These are phyloP conservation scores for Dolichoris vasculosae DNA, from an alignment of 1,140 invertebrate species.

Conservation along the genomic window DNA sequence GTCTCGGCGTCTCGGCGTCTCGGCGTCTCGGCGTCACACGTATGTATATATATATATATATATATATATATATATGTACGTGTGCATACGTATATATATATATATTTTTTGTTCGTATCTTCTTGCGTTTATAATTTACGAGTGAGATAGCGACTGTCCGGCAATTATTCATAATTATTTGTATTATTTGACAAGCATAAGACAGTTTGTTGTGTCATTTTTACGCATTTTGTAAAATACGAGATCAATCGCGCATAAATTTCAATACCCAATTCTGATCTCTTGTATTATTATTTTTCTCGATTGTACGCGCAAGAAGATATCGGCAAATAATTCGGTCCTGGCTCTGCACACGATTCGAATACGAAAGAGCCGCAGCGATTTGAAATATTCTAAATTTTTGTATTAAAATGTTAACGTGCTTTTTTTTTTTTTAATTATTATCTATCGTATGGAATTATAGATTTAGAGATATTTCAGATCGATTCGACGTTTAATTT, in stretches of 20 bases:
- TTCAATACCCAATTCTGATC: not conserved
- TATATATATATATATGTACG: too few species aligned
- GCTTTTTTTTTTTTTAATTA: too few species aligned
- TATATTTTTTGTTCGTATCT: not conserved
- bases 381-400: not conserved
- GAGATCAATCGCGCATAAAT: not conserved
- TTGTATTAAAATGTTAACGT: not conserved
- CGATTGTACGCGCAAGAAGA: slow-evolving; percentile 6
- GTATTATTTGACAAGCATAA: not conserved
- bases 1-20: too few species aligned
- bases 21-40: too few species aligned
- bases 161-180: not conserved
- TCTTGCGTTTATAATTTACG: slow-evolving; percentile 24
- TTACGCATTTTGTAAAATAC: not conserved
- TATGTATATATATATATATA: too few species aligned
- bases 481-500: not conserved
- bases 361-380: not conserved
- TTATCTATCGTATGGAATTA: not conserved
- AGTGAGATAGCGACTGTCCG: not conserved
- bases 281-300: not conserved
- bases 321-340: not conserved
- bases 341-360: not conserved
- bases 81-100: too few species aligned
- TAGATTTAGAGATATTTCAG: not conserved
- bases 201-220: not conserved